Conservation (phyloP, 2,113 vertebrate genomes). For the Barnardius zonarius region DNA sequence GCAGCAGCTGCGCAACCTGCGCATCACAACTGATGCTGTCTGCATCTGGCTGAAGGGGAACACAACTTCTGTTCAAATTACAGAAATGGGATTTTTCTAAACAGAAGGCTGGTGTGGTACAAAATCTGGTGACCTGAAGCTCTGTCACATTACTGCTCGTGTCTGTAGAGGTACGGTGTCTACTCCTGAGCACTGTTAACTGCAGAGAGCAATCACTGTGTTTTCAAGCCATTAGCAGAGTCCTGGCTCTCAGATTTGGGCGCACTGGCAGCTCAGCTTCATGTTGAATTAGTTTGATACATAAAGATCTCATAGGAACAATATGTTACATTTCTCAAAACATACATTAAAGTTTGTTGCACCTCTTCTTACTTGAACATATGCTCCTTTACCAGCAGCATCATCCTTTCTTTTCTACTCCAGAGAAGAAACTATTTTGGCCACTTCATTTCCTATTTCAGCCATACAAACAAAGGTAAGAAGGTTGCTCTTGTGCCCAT, state of each 20-base stretch:
- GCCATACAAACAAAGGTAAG: background rate
- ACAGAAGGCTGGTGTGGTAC: background rate
- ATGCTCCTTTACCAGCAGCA: background rate
- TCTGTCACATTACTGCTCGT: background rate
- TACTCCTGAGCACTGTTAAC: background rate
- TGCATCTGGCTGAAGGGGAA: background rate
- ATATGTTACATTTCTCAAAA: background rate
- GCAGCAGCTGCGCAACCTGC: background rate
- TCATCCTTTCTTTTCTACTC: background rate
- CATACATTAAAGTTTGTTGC: background rate
- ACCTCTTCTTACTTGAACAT: background rate
- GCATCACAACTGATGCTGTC: rapidly evolving
- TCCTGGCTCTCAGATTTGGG: background rate
- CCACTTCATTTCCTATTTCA: background rate
- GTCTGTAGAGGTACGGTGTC: background rate
- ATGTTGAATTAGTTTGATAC: background rate
- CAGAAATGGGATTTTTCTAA: background rate
- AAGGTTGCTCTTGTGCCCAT: background rate
- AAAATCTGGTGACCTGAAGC: background rate
- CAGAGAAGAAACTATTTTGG: background rate
- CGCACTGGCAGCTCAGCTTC: background rate
- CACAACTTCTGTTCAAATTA: background rate
- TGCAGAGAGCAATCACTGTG: background rate
- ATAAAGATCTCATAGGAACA: background rate
- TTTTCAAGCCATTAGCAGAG: background rate